These are phyloP conservation scores for Auanema sp. DNA, from an alignment of 2,888 invertebrate genomes.

Conservation along the genomic window DNA sequence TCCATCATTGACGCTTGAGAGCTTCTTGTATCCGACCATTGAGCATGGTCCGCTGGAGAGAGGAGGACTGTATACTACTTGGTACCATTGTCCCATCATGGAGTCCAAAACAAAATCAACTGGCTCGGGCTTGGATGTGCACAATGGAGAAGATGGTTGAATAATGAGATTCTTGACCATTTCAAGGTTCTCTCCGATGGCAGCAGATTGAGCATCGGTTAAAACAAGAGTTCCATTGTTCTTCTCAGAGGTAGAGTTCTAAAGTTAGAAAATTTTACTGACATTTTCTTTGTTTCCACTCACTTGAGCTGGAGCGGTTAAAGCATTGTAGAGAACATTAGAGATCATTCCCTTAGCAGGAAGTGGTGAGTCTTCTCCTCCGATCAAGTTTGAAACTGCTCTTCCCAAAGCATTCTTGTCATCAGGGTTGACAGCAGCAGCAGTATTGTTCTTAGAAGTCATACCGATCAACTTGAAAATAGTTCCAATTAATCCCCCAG, in stretches of 20 bases:
- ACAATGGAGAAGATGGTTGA: slow-evolving; percentile 62
- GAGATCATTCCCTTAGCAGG: slow-evolving; percentile 59
- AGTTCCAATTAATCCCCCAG: slow-evolving; percentile 60
- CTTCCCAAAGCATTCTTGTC: slow-evolving; percentile 53
- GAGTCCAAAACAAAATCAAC: slow-evolving; percentile 60
- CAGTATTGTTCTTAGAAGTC: slow-evolving; percentile 24
- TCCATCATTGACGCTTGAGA: slow-evolving; percentile 58
- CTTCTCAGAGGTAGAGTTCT: slow-evolving; percentile 38
- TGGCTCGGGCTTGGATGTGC: slow-evolving; percentile 62
- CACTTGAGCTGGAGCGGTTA: slow-evolving; percentile 57
- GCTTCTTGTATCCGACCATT: slow-evolving; percentile 64
- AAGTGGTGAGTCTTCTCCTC: slow-evolving; percentile 59
- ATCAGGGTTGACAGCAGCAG: slow-evolving; percentile 8
- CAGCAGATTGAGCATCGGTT: slow-evolving; percentile 57
- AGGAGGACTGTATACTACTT: slow-evolving; percentile 63
- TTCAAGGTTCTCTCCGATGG: slow-evolving; percentile 62
- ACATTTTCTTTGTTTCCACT: background rate
- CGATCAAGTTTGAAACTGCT: slow-evolving; percentile 54
- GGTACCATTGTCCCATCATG: slow-evolving; percentile 64
- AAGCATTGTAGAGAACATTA: slow-evolving; percentile 63
- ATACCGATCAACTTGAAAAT: slow-evolving; percentile 59
- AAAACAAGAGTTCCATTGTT: slow-evolving; percentile 41
- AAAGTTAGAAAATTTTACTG: slow-evolving; percentile 5
- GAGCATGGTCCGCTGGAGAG: slow-evolving; percentile 62
- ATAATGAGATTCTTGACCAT: slow-evolving; percentile 63